Evolutionary conservation across 1,140 invertebrate genomes (phyloP), one percentile per base, ranked within the genome.

Genomic region (Marisa cornuarietis): DNA sequence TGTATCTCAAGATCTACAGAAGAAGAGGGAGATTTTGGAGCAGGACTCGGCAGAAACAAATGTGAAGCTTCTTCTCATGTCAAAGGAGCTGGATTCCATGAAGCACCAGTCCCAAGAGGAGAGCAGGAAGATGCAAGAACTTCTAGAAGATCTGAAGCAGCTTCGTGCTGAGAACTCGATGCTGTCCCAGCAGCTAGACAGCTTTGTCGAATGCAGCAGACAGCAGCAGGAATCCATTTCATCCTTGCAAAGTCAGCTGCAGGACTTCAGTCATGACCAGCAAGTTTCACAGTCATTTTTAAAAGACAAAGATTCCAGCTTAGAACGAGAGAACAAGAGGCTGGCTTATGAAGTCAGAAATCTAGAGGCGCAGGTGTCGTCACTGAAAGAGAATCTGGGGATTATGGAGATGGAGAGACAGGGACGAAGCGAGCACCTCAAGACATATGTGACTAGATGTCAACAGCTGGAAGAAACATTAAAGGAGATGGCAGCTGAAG

Each of bases 341-440:
- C 63, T 81, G 26, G 18, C 20, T 31, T 77, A 72, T 31, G 49
- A 78, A 54, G 76, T 82, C 14, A 72, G 79, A 31, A 73, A 82
- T 31, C 49, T 84, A n/a, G 77, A 83, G 54, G 80, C 69, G 49
- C 81, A 84, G 72, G 79, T 81, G 63, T 49, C 77, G 14, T 74
- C 80, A 18, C 73, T 86, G 20, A 83, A 82, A 58, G 82, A 84
- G 54, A 84, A 84, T 49, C 79, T 84, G 52, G 79, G 80, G 42
- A 82, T 83, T 51, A 58, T 84, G 26, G 83, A 85, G 68, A 73
- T 81, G 66, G 78, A 84, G 24, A 76, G 82, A 69, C 69, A 83
- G 14, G 79, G 79, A 54, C 71, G 82, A 54, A 82, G 81, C 76
- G 81, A 83, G 63, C 80, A 83, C 62, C 20, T 81, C 31, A 58